Evolutionary conservation across 2,888 invertebrate species (phyloP).

Genomic region (Polyploca ridens): DNA sequence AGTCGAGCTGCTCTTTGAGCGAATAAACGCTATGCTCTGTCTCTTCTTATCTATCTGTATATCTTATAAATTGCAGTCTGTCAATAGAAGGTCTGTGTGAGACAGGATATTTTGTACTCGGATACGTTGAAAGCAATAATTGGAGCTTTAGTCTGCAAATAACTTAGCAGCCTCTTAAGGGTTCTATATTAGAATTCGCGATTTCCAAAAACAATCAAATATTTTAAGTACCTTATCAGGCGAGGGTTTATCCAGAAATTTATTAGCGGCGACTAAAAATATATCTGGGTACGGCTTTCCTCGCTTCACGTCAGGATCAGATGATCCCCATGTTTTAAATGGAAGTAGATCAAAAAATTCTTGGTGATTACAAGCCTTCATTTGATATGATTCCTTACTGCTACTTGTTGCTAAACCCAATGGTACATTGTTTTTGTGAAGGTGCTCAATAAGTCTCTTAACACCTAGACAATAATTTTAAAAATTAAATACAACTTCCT

Average conservation of each 20-base stretch:
- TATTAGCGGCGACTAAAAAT: conserved; percentile 89
- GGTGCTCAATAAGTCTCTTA: conserved; percentile 89
- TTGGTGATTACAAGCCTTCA: conserved; percentile 88
- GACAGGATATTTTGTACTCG: too few species aligned
- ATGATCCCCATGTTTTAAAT: conserved; percentile 91
- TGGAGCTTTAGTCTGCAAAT: too few species aligned
- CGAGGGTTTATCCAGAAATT: conserved; percentile 88
- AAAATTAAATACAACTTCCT: neutral
- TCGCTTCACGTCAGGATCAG: conserved; percentile 91
- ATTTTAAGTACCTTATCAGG: conserved; percentile 75
- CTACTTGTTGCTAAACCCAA: conserved; percentile 96
- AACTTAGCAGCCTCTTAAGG: too few species aligned
- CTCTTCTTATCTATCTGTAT: too few species aligned
- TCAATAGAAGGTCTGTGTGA: too few species aligned
- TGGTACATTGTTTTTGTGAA: conserved; percentile 88
- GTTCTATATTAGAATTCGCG: too few species aligned
- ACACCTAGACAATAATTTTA: conserved; percentile 85
- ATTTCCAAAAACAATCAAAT: neutral
- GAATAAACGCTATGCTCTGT: too few species aligned
- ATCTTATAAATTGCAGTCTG: too few species aligned
- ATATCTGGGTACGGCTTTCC: conserved; percentile 96
- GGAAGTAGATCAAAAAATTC: conserved; percentile 87
- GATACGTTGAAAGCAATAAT: too few species aligned
- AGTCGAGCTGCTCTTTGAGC: too few species aligned
- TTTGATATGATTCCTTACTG: conserved; percentile 87